Evolutionary conservation across 2,113 vertebrate genomes (phyloP), one percentile per base, ranked within the genome.

Genomic region (Eidolon helvum): DNA sequence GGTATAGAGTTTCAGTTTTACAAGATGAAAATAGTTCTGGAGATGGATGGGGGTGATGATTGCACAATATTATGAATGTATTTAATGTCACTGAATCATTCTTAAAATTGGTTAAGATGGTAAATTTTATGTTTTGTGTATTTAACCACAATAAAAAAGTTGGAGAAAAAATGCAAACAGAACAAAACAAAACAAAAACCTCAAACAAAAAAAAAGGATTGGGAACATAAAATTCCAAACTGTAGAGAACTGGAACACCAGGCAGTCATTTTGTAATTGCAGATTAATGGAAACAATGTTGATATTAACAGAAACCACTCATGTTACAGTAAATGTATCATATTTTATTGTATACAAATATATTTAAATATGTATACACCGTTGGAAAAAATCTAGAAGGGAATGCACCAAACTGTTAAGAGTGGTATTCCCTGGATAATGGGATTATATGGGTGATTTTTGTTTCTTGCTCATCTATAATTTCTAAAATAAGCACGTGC

Each of bases 401-500:
- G 55, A 94, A 94, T n/a, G 55, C 11, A 66, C 3, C 72, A 77
- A 90, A 79, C 33, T 66, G 33, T 83, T 50, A 48, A 61, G 4
- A 48, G n/a, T 69, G 61, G 80, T 78, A 55, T 53, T 78, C 24
- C 10, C 53, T 90, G 30, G 35, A 66, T 80, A 78, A 22, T 19
- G 16, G 19, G 24, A 48, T 45, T 45, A 87, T 30, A 83, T 71
- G 43, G 19, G 40, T 15, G 19, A 43, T 66, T 61, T 77, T 96
- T 45, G 75, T 45, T 59, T 84, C 72, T 65, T 78, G 43, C 16
- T 94, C 33, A 79, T 22, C 18, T 86, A 35, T 59, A 45, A 78
- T 95, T 90, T 71, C 87, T 82, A 95, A 92, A 90, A 72, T 30
- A 83, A 63, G 65, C 30, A 66, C 24, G 50, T 59, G 72, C 43